These are phyloP conservation scores for Gephyroberyx darwinii DNA, from an alignment of 2,797 vertebrate species.

Conservation along the genomic window DNA sequence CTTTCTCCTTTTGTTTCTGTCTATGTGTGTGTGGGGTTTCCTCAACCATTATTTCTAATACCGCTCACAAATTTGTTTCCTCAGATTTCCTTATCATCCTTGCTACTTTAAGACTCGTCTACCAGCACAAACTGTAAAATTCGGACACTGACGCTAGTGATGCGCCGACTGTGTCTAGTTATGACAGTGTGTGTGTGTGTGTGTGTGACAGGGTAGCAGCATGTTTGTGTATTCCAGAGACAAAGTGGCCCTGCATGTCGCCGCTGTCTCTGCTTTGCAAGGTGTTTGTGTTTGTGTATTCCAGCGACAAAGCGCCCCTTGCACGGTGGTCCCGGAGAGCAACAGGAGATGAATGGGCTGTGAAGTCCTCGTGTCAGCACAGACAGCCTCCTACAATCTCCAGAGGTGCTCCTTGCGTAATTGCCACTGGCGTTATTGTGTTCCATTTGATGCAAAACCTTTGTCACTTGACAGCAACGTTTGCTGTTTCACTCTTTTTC, in stretches of 20 bases:
- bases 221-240: not conserved
- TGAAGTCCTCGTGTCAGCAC: constrained; percentile 47
- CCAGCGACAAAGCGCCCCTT: constrained; percentile 32
- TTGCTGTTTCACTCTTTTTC: constrained; percentile 14
- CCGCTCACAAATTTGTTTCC: too few species aligned
- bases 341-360: constrained; percentile 46
- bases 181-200: too few species aligned
- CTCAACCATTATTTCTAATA: too few species aligned
- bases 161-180: too few species aligned
- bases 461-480: constrained; percentile 45
- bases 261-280: constrained; percentile 9
- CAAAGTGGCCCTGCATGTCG: not conserved
- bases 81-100: too few species aligned
- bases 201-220: too few species aligned
- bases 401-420: constrained; percentile 39
- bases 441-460: constrained; percentile 52
- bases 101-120: too few species aligned
- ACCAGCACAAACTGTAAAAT: too few species aligned
- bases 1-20: too few species aligned
- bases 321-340: constrained; percentile 13
- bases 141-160: too few species aligned
- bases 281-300: not conserved
- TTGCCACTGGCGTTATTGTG: constrained; percentile 47
- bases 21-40: too few species aligned
- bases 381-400: constrained; percentile 50